Evolutionary conservation across 2,888 invertebrate genomes (phyloP), one percentile per base, ranked within the genome.

Genomic region (Eilema griseolum): DNA sequence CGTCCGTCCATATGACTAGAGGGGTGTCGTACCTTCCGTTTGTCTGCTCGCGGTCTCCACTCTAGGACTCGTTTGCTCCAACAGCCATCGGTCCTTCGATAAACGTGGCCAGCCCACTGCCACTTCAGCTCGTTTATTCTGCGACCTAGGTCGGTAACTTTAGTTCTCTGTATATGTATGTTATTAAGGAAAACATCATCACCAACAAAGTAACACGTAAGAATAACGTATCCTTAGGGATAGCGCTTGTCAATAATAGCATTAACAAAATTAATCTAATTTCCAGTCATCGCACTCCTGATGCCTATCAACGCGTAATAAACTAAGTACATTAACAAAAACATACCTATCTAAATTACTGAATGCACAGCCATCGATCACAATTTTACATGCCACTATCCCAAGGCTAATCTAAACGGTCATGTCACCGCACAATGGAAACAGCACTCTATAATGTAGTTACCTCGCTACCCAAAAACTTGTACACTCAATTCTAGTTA

Each of bases 371-470:
- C 64, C 79, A 85, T 87, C 82, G 76, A 85, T 87, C 86, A 86
- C 81, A 78, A 82, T 79, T 75, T 75, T 76, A 83, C 85, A 81
- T 71, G 75, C 37, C 74, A 59, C 68, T 67, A 73, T 75, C 80
- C 80, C 83, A 76, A 78, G 83, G 81, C 86, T 86, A 88, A 89
- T 89, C 88, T 82, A 72, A 72, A 73, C 76, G 75, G 76, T 72
- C 82, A 81, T 86, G 86, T 85, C 77, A 67, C 75, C 71, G 73
- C 71, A 78, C 77, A 75, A 62, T 71, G 75, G 75, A 78, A 77
- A 70, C 73, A n/a, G 46, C 57, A 71, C 72, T 80, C 74, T 71
- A 74, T 78, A 78, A 77, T 69, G 60, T 70, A 70, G 79, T 73
- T 82, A 80, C 60, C 52, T 20, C 61, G 12, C n/a, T 23, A 26